Evolutionary conservation across 2,888 invertebrate genomes (phyloP), one percentile per base, ranked within the genome.

Genomic region (Panzeria rudis): DNA sequence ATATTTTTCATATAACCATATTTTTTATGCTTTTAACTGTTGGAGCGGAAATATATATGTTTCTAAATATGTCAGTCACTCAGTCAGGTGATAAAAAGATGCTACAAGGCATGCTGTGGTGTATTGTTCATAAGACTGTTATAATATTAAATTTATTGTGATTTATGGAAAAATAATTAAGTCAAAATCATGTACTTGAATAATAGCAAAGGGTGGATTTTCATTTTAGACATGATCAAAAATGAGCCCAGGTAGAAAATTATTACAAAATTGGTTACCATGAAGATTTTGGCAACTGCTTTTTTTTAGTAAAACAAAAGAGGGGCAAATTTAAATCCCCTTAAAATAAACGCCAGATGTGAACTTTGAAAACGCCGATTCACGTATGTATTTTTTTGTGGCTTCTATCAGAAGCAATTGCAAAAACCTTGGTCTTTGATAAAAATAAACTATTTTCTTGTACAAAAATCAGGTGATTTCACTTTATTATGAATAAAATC

Each of bases 161-260:
- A 56, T 41, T 66, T 44, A 66, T 76, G 64, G 29, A 9, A 44
- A 54, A 54, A 64, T 20, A 76, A 64, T 64, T 54, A 44, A 41
- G 41, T 11, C 25, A 2, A 35, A 29, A 35, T 23, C 23, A n/a
- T 11, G 11, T 17, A 56, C 47, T 17, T 1, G 71, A 17, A 15
- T 11, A n/a, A 17, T 23, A 29, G 13, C 4, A 17, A 54, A 25
- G 13, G 7, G n/a, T n/a, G 7, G 38, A 68, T 6, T 8, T 23
- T 69, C 5, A 11, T 2, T 44, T 44, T 50, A 50, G 11, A 32
- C 17, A 66, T 32, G 17, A 11, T 20, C 11, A 23, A 4, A 54
- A 25, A 54, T 23, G 9, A 54, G n/a, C 1, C 8, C 52, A 38
- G 2, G 8, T 68, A 13, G 35, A 25, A 41, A 44, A n/a, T 8